phyloP scores from a whole-genome alignment of 2,113 vertebrate species.

The Alosa alosa region DNA sequence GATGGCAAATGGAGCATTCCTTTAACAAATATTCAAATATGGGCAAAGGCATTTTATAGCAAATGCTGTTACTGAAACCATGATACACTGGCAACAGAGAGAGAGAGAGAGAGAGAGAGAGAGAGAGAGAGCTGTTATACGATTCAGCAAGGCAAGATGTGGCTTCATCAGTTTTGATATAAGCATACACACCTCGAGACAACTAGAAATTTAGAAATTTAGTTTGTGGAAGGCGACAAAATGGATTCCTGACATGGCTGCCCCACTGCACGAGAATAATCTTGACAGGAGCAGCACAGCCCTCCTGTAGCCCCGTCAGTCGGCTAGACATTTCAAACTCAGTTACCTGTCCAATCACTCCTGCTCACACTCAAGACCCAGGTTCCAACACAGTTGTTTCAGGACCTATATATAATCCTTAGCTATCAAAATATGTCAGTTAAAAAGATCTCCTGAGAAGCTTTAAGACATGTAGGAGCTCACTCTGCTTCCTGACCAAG shows the following conservation, averaged over 20 bases:
- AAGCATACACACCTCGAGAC: not conserved
- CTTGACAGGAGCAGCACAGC: not conserved
- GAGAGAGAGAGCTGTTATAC: not conserved
- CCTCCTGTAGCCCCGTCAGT: not conserved
- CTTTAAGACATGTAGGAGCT: not conserved
- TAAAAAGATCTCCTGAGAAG: not conserved
- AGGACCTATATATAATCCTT: not conserved
- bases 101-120: no score
- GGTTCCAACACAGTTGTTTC: not conserved
- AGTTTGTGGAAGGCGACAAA: not conserved
- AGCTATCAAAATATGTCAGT: not conserved
- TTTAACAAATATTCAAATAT: no score
- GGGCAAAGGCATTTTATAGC: no score
- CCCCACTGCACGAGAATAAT: not conserved
- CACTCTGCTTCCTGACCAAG: not conserved
- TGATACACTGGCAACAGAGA: no score
- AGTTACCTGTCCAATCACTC: not conserved
- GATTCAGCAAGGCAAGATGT: not conserved
- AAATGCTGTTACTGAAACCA: no score
- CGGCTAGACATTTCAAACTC: not conserved
- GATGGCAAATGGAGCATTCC: no score
- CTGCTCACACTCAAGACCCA: not conserved
- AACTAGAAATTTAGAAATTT: not conserved
- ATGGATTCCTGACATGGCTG: not conserved
- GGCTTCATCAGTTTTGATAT: not conserved